A percentile compares a stretch with the other conserved stretches of the same genome.
Conservation (phyloP, 2,888 invertebrate genomes). For the Arenicola marina region DNA sequence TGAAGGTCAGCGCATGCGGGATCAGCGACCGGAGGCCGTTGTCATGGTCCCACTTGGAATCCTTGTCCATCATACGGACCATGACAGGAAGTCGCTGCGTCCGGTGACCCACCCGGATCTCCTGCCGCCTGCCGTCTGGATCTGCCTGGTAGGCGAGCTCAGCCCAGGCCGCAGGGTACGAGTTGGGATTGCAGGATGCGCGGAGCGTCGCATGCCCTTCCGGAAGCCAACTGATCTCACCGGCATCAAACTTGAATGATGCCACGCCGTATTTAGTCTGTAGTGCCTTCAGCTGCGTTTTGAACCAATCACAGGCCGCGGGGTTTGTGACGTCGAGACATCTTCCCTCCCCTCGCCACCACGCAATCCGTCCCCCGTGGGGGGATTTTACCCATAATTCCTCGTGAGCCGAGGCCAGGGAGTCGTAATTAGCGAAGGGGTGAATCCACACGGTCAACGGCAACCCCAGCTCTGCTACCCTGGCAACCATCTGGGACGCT, state of each 20-base stretch:
- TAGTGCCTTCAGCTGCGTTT: conserved; percentile 71
- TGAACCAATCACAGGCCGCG: conserved; percentile 76
- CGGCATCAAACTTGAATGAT: conserved; percentile 86
- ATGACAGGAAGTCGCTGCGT: conserved; percentile 85
- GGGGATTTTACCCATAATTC: too few species aligned
- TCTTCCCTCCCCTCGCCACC: conserved; percentile 73
- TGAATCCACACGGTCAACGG: conserved; percentile 75
- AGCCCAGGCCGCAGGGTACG: conserved; percentile 40
- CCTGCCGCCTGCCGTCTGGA: conserved; percentile 63
- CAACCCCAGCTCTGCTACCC: conserved; percentile 69
- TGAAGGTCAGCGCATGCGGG: conserved; percentile 71
- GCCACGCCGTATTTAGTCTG: conserved; percentile 74
- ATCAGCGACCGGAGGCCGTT: conserved; percentile 79
- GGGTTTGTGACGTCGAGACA: conserved; percentile 88
- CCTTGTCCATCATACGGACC: conserved; percentile 63
- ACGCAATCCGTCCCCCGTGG: conserved; percentile 74
- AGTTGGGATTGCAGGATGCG: conserved; percentile 33
- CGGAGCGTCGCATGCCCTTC: conserved; percentile 27
- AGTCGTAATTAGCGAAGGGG: conserved; percentile 71
- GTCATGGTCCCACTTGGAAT: conserved; percentile 81
- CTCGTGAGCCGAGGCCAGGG: conserved; percentile 79
- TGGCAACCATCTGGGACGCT: conserved; percentile 68
- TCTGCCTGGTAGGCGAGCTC: conserved; percentile 29
- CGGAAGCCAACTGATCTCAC: conserved; percentile 42
- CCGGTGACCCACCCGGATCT: conserved; percentile 80